Percentiles rank a stretch among this genome's conserved stretches.
These are phyloP conservation scores for Xenopus borealis DNA, from an alignment of 2,113 vertebrate genomes.

Conservation along the genomic window DNA sequence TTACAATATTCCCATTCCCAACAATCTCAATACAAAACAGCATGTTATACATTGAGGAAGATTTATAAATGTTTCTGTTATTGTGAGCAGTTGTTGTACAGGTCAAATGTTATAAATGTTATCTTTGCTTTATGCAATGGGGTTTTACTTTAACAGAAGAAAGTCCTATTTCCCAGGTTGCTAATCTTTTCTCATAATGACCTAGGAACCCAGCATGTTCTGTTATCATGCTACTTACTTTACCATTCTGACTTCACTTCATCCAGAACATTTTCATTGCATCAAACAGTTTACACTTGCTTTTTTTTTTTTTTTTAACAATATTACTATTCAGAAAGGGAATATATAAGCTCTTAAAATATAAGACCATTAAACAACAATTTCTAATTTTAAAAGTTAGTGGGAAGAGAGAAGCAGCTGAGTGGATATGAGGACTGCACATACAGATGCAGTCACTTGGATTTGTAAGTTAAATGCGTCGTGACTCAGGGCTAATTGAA, in stretches of 20 bases:
- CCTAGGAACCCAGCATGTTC: constrained; percentile 15
- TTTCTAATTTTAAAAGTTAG: constrained; percentile 8
- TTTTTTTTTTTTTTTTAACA: constrained; percentile 11
- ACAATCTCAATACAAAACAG: too few relatives aligned
- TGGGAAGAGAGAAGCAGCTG: neutral
- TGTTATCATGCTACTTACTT: constrained; percentile 16
- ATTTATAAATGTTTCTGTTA: neutral
- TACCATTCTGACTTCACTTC: neutral
- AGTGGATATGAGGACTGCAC: constrained; percentile 8
- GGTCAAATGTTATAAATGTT: constrained; percentile 9
- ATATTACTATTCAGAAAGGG: constrained; percentile 13
- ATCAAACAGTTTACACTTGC: neutral
- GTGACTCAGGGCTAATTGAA: too few relatives aligned
- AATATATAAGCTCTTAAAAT: constrained; percentile 11
- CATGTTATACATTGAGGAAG: too few relatives aligned
- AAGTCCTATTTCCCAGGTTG: neutral
- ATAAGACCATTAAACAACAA: neutral
- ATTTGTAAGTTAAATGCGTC: too few relatives aligned
- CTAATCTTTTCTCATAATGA: constrained; percentile 20
- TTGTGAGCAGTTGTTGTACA: neutral
- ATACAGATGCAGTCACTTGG: too few relatives aligned
- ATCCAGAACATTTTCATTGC: constrained; percentile 19
- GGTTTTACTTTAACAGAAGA: neutral
- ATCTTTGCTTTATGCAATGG: constrained; percentile 1
- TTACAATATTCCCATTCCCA: too few relatives aligned